phyloP scores from a whole-genome alignment of 2,797 vertebrate genomes.

The Melanogrammus aeglefinus region DNA sequence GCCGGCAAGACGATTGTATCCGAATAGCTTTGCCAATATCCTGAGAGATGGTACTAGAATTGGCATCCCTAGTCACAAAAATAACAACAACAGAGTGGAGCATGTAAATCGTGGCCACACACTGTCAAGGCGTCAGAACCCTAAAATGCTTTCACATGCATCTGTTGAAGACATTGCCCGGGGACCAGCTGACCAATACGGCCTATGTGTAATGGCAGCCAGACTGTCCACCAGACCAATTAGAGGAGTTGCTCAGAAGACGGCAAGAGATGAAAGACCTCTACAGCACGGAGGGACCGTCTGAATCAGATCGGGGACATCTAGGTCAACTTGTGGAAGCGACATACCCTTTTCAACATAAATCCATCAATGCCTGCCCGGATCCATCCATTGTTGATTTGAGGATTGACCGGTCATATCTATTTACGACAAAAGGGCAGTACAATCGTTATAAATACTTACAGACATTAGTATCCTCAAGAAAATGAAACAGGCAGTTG shows the following conservation, averaged over 20 bases:
- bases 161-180: background rate
- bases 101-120: constrained; percentile 26
- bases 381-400: constrained; percentile 18
- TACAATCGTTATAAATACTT: constrained; percentile 22
- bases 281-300: constrained; percentile 19
- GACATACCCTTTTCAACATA: constrained; percentile 23
- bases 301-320: constrained; percentile 20
- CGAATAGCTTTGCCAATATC: constrained; percentile 23
- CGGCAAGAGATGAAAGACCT: constrained; percentile 25
- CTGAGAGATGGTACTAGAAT: constrained; percentile 20
- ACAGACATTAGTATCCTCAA: background rate
- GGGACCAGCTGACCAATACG: constrained; percentile 29
- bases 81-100: constrained; percentile 19
- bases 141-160: constrained; percentile 17
- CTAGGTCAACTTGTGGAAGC: constrained; percentile 26
- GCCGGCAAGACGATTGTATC: constrained; percentile 30
- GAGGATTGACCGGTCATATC: constrained; percentile 33
- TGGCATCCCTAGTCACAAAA: constrained; percentile 24
- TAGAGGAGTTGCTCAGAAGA: background rate
- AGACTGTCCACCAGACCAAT: constrained; percentile 15
- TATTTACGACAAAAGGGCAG: constrained; percentile 22
- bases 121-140: constrained; percentile 8
- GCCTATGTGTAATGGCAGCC: constrained; percentile 15
- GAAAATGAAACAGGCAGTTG: constrained; percentile 28
- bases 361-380: constrained; percentile 25